Evolutionary conservation across 2,888 invertebrate species (phyloP).

Genomic region (Aporophyla lueneburgensis): DNA sequence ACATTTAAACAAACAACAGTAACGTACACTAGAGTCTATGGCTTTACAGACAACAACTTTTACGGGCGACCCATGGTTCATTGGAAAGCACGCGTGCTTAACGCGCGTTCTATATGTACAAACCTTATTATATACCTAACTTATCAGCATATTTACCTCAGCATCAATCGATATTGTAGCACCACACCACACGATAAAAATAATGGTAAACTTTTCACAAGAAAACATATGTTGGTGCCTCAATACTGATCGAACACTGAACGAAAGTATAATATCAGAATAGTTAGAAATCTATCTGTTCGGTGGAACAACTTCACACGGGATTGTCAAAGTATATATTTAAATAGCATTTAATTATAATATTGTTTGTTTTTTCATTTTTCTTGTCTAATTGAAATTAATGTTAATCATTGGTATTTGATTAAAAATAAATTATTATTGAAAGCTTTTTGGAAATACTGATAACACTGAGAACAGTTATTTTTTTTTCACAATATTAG

Average conservation of each 20-base stretch:
- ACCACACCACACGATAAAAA: no score
- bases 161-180: no score
- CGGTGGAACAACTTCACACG: no score
- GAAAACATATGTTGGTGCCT: no score
- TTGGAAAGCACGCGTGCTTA: background rate
- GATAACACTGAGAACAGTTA: background rate
- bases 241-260: no score
- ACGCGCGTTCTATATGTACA: conserved; percentile 17
- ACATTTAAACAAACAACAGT: conserved; percentile 37
- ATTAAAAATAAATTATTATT: no score
- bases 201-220: no score
- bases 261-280: no score
- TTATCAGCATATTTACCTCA: background rate
- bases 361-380: background rate
- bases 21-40: conserved; percentile 31
- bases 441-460: background rate
- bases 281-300: no score
- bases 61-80: background rate
- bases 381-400: background rate
- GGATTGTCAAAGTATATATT: background rate
- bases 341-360: background rate
- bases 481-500: background rate
- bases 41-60: conserved; percentile 10
- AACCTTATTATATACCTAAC: background rate
- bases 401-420: no score